Evolutionary conservation across 2,113 vertebrate genomes (phyloP).

Genomic region (Lophochroa leadbeateri): DNA sequence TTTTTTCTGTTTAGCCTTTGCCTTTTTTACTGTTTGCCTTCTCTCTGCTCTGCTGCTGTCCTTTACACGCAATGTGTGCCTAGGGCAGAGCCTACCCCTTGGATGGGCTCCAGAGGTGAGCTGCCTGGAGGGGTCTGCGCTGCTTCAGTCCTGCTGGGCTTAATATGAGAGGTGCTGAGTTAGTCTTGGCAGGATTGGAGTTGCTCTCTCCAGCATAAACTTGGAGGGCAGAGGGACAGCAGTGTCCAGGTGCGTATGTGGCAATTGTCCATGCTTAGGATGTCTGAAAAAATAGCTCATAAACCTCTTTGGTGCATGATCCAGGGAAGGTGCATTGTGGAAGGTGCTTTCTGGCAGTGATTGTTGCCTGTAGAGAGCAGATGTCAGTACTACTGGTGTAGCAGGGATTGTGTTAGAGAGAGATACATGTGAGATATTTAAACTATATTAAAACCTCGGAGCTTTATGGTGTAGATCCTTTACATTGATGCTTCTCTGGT

Average conservation of each 20-base stretch:
- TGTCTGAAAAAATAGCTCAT: neutral
- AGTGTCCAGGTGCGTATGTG: fast-evolving
- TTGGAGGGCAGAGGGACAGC: neutral
- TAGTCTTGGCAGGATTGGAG: neutral
- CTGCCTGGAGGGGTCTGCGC: neutral
- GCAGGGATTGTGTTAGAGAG: neutral
- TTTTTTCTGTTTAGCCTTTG: neutral
- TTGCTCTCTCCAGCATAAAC: fast-evolving
- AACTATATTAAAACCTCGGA: neutral
- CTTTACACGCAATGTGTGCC: neutral
- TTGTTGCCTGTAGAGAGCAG: neutral
- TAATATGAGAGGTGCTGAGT: neutral
- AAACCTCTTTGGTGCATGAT: neutral
- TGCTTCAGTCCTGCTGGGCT: neutral
- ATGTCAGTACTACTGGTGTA: neutral
- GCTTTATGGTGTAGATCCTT: neutral
- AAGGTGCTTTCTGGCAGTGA: neutral
- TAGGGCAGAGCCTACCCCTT: neutral
- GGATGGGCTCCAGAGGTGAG: neutral
- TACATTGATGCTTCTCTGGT: neutral
- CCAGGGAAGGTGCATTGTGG: neutral
- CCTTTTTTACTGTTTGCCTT: neutral
- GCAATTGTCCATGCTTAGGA: neutral
- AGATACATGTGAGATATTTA: neutral
- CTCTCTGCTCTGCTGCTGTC: neutral